Base-by-base conservation (phyloP, 2,888 invertebrate genomes). In the Odontocerum albicorne region DNA sequence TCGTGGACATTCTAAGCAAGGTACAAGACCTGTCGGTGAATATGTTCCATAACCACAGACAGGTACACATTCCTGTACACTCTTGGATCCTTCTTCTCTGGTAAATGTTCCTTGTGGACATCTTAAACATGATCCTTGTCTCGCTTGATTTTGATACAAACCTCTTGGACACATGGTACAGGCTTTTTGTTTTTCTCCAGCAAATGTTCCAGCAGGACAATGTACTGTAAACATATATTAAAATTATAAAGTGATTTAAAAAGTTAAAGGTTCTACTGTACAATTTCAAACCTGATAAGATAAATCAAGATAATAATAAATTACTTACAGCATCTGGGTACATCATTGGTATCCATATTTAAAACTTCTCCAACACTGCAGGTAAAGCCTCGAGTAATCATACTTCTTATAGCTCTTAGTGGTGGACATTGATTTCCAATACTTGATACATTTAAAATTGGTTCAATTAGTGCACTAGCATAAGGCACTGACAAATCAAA, bases 21-120 rank as follows among this genome's bases (percentile, higher is more conserved):
- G 92, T 3, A 93, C 93, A 64, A 96, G 79, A 39, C 96, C 96
- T 12, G 94, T 95, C 38, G 93, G 93, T 1, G 95, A 96, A 71
- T 94, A 96, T 16, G 96, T 96, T 55, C 97, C 97, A 67, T 89
- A 95, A 15, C 96, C 96, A 67, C 96, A 97, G 8, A 96, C 95
- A 1, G 96, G 95, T 46, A 95, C 82, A 67, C 95, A 96, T 65
- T 93, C 93, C 54, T 84, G 82, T 33, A 92, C 76, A 51, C 87
- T 86, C 71, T 95, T 95, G 0, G 92, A 92, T 16, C 92, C 93
- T 72, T 92, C 88, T 73, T 93, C 92, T 65, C 85, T 82, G 1
- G 97, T 97, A 67, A 94, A 97, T 6, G 93, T 95, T 62, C 96
- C 96, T 64, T 86, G 83, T 1, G 96, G 95, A 70, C 98, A 98